A percentile compares a stretch with the other conserved stretches of the same genome.
These are phyloP conservation scores for Chelmon rostratus DNA, from an alignment of 2,797 vertebrate genomes.

Conservation along the genomic window DNA sequence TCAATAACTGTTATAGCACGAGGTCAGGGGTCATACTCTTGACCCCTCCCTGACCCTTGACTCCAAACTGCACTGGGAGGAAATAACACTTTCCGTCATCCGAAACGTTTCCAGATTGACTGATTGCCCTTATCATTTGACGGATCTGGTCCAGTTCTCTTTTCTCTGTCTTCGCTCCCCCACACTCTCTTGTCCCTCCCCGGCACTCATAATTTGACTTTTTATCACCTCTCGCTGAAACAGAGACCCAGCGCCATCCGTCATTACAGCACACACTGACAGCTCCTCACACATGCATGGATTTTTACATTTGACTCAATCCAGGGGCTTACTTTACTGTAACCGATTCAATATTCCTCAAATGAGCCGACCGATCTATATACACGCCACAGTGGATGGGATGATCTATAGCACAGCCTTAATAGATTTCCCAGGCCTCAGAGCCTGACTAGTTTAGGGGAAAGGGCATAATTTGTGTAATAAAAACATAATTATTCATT, in stretches of 20 bases:
- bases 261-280: constrained; percentile 85
- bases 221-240: constrained; percentile 82
- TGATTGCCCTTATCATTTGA: constrained; percentile 82
- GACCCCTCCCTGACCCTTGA: constrained; percentile 81
- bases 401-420: constrained; percentile 87
- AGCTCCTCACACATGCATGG: constrained; percentile 89
- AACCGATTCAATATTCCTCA: constrained; percentile 90
- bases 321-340: constrained; percentile 88
- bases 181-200: constrained; percentile 71
- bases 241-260: constrained; percentile 80
- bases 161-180: constrained; percentile 63
- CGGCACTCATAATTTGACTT: constrained; percentile 83
- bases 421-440: constrained; percentile 87
- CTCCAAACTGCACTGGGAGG: constrained; percentile 75
- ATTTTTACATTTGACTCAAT: constrained; percentile 90
- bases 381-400: constrained; percentile 80
- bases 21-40: constrained; percentile 83
- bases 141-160: constrained; percentile 79
- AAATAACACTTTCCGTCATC: constrained; percentile 76
- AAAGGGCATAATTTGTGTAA: constrained; percentile 84
- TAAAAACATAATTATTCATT: constrained; percentile 89
- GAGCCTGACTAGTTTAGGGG: constrained; percentile 78
- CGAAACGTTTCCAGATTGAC: constrained; percentile 71
- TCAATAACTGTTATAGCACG: constrained; percentile 64
- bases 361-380: constrained; percentile 84